These are phyloP conservation scores for Xylota segnis DNA, from an alignment of 2,888 invertebrate genomes.

Conservation along the genomic window DNA sequence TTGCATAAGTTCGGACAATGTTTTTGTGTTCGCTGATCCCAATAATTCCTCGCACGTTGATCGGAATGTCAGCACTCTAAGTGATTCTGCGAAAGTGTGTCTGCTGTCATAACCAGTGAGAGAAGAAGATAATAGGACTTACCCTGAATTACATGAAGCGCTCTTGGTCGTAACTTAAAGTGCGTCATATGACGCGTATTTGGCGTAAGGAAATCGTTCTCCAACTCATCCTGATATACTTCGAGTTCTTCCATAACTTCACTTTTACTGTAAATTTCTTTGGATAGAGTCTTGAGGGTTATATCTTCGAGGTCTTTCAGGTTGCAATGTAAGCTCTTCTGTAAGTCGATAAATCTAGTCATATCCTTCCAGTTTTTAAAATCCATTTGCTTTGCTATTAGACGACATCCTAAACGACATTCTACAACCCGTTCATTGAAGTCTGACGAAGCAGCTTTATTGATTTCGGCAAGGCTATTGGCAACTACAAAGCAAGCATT, in stretches of 20 bases:
- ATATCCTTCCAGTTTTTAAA: conserved; percentile 88
- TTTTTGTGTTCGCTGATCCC: conserved; percentile 83
- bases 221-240: conserved; percentile 87
- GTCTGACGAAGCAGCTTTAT: conserved; percentile 97
- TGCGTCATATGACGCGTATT: conserved; percentile 87
- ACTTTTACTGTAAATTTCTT: conserved; percentile 88
- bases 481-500: conserved; percentile 96
- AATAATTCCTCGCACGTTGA: conserved; percentile 85
- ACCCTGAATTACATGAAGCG: conserved; percentile 95
- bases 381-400: conserved; percentile 88
- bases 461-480: conserved; percentile 94
- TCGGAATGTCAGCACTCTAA: conserved; percentile 92
- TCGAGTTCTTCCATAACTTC: conserved; percentile 88
- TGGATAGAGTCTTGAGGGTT: conserved; percentile 87
- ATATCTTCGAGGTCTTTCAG: conserved; percentile 90
- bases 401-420: conserved; percentile 94
- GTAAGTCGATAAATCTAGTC: conserved; percentile 90
- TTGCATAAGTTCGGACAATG: conserved; percentile 93
- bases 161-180: conserved; percentile 93
- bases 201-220: conserved; percentile 87
- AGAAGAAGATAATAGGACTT: conserved; percentile 75
- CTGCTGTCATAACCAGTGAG: neutral
- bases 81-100: conserved; percentile 88
- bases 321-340: conserved; percentile 87
- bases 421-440: conserved; percentile 98